Conservation (phyloP, 2,797 vertebrate species). For the Parauchenoglanis ngamensis region DNA sequence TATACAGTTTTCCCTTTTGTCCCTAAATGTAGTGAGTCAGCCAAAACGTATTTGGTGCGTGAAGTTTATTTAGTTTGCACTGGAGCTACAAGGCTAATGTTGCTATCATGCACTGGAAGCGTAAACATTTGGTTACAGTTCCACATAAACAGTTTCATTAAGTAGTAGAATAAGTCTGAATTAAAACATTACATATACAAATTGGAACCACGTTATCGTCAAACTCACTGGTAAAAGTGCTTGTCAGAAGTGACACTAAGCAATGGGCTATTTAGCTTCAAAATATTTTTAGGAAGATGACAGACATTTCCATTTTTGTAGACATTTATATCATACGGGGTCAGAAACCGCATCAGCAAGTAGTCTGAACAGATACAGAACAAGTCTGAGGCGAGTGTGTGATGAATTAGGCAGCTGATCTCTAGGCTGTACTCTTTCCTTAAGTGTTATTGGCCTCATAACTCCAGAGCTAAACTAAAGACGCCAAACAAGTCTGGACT, state of each 20-base stretch:
- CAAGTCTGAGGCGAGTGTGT: not conserved
- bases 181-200: not conserved
- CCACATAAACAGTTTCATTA: not conserved
- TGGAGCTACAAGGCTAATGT: not conserved
- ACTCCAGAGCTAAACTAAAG: not conserved
- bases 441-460: not conserved
- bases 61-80: not conserved
- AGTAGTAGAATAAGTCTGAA: not conserved
- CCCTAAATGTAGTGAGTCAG: not conserved
- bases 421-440: not conserved
- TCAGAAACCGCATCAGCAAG: conserved; percentile 13
- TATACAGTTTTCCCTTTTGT: not conserved
- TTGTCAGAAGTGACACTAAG: not conserved
- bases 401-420: not conserved
- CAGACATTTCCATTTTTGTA: not conserved
- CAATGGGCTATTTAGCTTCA: not conserved
- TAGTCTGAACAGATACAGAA: not conserved
- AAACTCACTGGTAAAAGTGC: not conserved
- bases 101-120: not conserved
- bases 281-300: not conserved
- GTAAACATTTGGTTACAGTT: too few species aligned
- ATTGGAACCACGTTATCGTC: not conserved
- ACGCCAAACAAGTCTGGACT: not conserved
- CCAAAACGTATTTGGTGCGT: not conserved
- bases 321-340: not conserved